Conservation (phyloP, 2,888 invertebrate species). For the Drosophila meridionalis region DNA sequence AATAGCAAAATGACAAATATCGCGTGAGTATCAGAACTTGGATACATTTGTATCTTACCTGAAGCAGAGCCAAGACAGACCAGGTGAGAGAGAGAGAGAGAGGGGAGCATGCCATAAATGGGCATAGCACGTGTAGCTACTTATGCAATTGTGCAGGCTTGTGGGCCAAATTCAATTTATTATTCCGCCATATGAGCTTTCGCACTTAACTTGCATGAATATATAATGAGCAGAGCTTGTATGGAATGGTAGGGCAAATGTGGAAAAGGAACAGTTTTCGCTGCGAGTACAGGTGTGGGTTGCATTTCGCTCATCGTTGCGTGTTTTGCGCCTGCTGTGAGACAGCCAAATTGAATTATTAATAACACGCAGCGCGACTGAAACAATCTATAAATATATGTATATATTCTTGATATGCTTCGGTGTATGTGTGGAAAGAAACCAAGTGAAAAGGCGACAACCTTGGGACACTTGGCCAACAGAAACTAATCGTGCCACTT, state of each 20-base stretch:
- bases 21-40: slow-evolving; percentile 15
- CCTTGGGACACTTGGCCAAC: slow-evolving; percentile 53
- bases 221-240: slow-evolving; percentile 59
- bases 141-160: slow-evolving; percentile 64
- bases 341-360: slow-evolving; percentile 70
- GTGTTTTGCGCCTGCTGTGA: slow-evolving; percentile 59
- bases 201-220: slow-evolving; percentile 79
- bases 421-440: neutral
- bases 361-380: slow-evolving; percentile 66
- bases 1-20: slow-evolving; percentile 5
- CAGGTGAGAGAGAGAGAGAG: neutral
- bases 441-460: slow-evolving; percentile 59
- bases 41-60: slow-evolving; percentile 54
- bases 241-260: slow-evolving; percentile 10
- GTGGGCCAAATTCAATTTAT: slow-evolving; percentile 71
- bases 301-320: slow-evolving; percentile 42
- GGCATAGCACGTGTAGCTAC: slow-evolving; percentile 49
- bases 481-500: slow-evolving; percentile 75
- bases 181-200: slow-evolving; percentile 75
- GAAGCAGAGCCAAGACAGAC: neutral
- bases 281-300: slow-evolving; percentile 2
- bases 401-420: neutral
- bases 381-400: slow-evolving; percentile 45
- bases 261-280: neutral
- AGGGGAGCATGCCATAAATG: neutral